These are phyloP conservation scores for Melierax canorus DNA, from an alignment of 2,113 vertebrate genomes.

Conservation along the genomic window DNA sequence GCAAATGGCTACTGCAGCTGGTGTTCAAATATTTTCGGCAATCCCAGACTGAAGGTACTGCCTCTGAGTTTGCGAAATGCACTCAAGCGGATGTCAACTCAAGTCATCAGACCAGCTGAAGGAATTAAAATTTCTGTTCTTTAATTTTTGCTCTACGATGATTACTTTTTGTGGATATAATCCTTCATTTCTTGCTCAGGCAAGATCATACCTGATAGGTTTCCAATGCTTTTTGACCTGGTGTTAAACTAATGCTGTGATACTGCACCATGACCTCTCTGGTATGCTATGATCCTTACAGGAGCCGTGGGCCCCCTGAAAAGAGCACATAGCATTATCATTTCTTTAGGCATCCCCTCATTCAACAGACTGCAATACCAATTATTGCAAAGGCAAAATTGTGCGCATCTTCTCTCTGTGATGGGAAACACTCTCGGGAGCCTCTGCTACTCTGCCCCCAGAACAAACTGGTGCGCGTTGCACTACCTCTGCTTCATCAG, in stretches of 20 bases:
- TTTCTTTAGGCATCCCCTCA: neutral
- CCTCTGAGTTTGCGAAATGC: neutral
- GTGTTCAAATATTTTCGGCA: neutral
- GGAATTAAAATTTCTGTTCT: neutral
- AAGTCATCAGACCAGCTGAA: neutral
- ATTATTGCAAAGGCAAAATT: neutral
- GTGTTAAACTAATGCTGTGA: neutral
- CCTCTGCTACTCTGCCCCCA: fast-evolving
- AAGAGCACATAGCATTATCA: neutral
- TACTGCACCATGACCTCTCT: neutral
- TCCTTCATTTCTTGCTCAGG: neutral
- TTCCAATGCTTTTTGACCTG: neutral
- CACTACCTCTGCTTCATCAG: neutral
- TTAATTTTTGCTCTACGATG: neutral
- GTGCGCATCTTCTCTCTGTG: fast-evolving
- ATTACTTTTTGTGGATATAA: neutral
- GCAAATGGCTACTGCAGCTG: neutral
- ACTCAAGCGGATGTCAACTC: neutral
- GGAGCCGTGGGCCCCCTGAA: neutral
- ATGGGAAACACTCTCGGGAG: neutral
- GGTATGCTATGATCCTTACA: fast-evolving
- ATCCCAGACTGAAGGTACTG: neutral
- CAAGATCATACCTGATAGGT: fast-evolving
- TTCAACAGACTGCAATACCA: neutral
- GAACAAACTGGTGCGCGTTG: fast-evolving